A percentile compares a stretch with the other conserved stretches of the same genome.
These are phyloP conservation scores for Sesia apiformis DNA, from an alignment of 2,888 invertebrate species.

Conservation along the genomic window DNA sequence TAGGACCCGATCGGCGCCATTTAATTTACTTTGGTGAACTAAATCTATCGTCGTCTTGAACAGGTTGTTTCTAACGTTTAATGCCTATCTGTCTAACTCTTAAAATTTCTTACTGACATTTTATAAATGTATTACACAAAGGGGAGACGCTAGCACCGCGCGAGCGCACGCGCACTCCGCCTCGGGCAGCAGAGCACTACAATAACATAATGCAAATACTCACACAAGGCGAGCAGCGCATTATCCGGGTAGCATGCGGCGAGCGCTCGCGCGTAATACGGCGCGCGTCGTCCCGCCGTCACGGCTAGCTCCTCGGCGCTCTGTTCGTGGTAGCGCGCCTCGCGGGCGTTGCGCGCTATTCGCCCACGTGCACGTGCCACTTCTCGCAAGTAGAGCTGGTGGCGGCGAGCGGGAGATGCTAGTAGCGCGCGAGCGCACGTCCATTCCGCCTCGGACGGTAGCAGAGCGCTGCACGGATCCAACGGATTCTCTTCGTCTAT, in stretches of 20 bases:
- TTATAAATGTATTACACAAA: too few relatives aligned
- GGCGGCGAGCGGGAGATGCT: conserved; percentile 4
- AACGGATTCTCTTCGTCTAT: conserved; percentile 4
- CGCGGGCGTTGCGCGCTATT: neutral
- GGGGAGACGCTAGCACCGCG: neutral
- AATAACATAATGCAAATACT: neutral
- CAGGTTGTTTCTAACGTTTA: too few relatives aligned
- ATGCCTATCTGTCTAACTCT: too few relatives aligned
- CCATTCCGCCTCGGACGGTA: conserved; percentile 14
- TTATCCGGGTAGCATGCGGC: conserved; percentile 1
- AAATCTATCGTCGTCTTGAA: too few relatives aligned
- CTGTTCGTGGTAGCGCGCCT: neutral
- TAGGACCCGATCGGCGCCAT: too few relatives aligned
- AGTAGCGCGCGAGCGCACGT: conserved; percentile 8
- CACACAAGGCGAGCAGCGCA: conserved; percentile 3
- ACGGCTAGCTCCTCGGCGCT: neutral
- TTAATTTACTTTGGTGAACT: too few relatives aligned
- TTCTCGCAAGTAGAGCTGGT: neutral
- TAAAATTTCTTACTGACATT: too few relatives aligned
- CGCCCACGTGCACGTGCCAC: conserved; percentile 1
- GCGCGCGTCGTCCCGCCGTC: conserved; percentile 2
- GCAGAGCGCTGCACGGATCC: conserved; percentile 15
- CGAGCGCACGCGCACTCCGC: too few relatives aligned
- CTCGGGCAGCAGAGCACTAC: too few relatives aligned
- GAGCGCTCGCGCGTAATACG: conserved; percentile 20